These are phyloP conservation scores for Apocheima hispidaria DNA, from an alignment of 2,888 invertebrate genomes.

Conservation along the genomic window DNA sequence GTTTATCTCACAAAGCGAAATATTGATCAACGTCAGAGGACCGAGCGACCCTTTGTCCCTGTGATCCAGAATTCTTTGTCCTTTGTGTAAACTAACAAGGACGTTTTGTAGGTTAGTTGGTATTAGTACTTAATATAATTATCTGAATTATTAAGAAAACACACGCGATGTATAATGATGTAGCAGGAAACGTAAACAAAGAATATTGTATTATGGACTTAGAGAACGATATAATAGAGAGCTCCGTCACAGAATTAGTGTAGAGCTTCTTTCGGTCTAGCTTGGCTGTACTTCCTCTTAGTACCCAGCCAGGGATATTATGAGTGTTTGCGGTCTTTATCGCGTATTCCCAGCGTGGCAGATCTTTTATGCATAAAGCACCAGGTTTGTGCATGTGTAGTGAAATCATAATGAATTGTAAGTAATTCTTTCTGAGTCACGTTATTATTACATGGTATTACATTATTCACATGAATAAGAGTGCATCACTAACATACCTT, in stretches of 20 bases:
- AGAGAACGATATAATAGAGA: background rate
- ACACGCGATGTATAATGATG: conserved; percentile 33
- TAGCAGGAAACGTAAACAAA: conserved; percentile 15
- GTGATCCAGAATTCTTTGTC: conserved; percentile 4
- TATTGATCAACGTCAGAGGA: background rate
- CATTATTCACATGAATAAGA: too few species aligned
- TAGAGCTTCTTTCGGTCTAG: background rate
- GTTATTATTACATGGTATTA: too few species aligned
- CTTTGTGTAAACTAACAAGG: conserved; percentile 13
- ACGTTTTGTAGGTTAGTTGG: background rate
- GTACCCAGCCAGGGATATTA: background rate
- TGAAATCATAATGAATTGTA: too few species aligned
- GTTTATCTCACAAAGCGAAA: background rate
- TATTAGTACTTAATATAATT: background rate
- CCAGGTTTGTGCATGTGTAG: too few species aligned
- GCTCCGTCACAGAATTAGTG: background rate
- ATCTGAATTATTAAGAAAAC: conserved; percentile 7
- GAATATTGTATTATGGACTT: background rate
- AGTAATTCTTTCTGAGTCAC: too few species aligned
- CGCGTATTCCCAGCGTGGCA: background rate
- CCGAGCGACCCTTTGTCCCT: background rate
- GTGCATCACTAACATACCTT: too few species aligned
- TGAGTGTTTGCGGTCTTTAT: background rate
- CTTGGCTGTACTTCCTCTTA: background rate
- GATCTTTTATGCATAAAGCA: background rate